A percentile compares a stretch with the other conserved stretches of the same genome.
These are phyloP conservation scores for Clavelina lepadiformis DNA, from an alignment of 23 tunicate genomes.

Conservation along the genomic window DNA sequence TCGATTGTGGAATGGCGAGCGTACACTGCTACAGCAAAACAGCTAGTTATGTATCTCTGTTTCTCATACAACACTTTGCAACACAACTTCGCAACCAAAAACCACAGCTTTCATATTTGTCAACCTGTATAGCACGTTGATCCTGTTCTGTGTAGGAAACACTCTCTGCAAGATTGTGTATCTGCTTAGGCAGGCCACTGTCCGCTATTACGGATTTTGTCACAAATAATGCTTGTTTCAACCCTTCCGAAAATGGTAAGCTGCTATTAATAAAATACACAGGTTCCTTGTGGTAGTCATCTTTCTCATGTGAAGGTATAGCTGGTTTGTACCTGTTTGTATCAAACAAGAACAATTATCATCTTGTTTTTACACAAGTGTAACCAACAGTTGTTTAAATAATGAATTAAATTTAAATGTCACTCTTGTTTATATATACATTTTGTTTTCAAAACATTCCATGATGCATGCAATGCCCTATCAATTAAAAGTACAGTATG, in stretches of 20 bases:
- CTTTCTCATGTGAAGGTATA: slow-evolving; percentile 17
- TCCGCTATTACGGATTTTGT: slow-evolving; percentile 61
- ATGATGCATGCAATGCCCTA: too few species aligned
- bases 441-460: too few species aligned
- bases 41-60: too few species aligned
- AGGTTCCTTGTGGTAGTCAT: slow-evolving; percentile 56
- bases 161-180: slow-evolving; percentile 13
- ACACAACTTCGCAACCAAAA: too few species aligned
- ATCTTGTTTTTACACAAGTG: too few species aligned
- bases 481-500: too few species aligned
- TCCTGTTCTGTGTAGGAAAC: slow-evolving; percentile 28
- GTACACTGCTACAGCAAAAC: not conserved
- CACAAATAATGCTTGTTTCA: slow-evolving; percentile 52
- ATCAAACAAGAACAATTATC: not conserved
- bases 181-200: slow-evolving; percentile 35
- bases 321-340: slow-evolving; percentile 61
- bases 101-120: too few species aligned
- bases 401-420: too few species aligned
- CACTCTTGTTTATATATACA: not conserved
- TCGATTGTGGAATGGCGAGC: too few species aligned
- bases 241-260: slow-evolving; percentile 24
- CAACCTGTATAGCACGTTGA: slow-evolving; percentile 49
- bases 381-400: too few species aligned
- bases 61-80: too few species aligned
- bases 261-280: slow-evolving; percentile 10